These are phyloP conservation scores for Dolichomitus sp. DNA, from an alignment of 2,888 invertebrate species.

Conservation along the genomic window DNA sequence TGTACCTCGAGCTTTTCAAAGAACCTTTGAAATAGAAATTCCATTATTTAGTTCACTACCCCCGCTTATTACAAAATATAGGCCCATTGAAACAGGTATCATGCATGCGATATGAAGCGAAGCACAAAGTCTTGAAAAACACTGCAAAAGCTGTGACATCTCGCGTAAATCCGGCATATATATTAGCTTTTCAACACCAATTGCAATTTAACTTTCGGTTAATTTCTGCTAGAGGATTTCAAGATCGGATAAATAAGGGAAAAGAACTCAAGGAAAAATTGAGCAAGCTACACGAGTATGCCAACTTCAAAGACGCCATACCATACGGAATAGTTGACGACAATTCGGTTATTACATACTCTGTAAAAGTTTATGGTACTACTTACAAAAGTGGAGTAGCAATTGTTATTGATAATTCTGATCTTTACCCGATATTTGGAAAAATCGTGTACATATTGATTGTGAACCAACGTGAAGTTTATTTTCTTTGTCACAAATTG, in stretches of 20 bases:
- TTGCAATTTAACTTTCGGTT: slow-evolving; percentile 34
- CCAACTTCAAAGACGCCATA: no score
- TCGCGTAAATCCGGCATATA: slow-evolving; percentile 42
- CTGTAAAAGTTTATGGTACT: slow-evolving; percentile 10
- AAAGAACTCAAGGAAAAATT: no score
- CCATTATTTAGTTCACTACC: no score
- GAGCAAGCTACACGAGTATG: no score
- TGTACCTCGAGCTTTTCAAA: no score
- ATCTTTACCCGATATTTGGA: slow-evolving; percentile 1
- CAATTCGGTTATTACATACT: slow-evolving; percentile 1
- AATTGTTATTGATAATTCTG: background rate
- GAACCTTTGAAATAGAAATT: no score
- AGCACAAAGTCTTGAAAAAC: slow-evolving; percentile 31
- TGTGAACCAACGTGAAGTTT: slow-evolving; percentile 11
- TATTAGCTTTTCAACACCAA: slow-evolving; percentile 39
- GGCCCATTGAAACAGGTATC: no score
- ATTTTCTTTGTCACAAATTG: slow-evolving; percentile 30
- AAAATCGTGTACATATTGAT: slow-evolving; percentile 29
- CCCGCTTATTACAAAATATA: no score
- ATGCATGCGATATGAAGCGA: background rate
- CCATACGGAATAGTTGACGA: no score
- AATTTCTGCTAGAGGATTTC: slow-evolving; percentile 15
- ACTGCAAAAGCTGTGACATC: slow-evolving; percentile 18
- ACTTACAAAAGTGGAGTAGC: slow-evolving; percentile 1
- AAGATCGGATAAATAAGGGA: background rate